A percentile compares a stretch with the other conserved stretches of the same genome.
Evolutionary conservation across 2,113 vertebrate genomes (phyloP).

Genomic region (Promerops cafer): DNA sequence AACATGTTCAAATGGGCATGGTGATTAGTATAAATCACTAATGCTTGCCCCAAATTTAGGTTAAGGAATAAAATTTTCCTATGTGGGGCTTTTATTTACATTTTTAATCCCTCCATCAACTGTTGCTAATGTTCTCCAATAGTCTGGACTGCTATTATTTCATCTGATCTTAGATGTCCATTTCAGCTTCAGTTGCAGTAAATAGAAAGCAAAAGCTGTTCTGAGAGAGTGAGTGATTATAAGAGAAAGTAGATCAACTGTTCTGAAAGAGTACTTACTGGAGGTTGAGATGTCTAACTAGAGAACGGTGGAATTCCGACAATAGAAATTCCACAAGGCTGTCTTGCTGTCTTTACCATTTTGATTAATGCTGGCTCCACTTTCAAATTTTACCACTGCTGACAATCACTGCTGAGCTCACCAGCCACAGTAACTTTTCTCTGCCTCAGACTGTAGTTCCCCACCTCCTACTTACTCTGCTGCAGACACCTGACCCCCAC

Average conservation of each 20-base stretch:
- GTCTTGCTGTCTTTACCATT: not conserved
- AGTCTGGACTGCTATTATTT: not conserved
- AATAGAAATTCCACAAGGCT: not conserved
- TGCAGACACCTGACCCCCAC: not conserved
- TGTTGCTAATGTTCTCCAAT: not conserved
- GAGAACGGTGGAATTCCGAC: not conserved
- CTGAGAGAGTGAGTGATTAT: not conserved
- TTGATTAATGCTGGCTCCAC: not conserved
- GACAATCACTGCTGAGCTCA: not conserved
- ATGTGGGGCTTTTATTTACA: not conserved
- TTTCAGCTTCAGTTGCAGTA: not conserved
- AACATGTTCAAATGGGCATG: not conserved
- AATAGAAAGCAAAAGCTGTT: not conserved
- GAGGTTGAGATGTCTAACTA: not conserved
- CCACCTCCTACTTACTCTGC: not conserved
- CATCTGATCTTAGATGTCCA: not conserved
- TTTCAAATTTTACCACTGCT: not conserved
- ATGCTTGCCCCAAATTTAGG: not conserved
- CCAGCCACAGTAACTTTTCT: not conserved
- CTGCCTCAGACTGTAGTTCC: not conserved
- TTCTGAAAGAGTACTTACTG: not conserved
- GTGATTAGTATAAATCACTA: not conserved
- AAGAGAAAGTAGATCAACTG: not conserved
- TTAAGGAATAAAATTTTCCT: not conserved
- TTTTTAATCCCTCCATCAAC: not conserved